Base-by-base conservation (phyloP, 2,888 invertebrate genomes). In the Macrophya annulata region DNA sequence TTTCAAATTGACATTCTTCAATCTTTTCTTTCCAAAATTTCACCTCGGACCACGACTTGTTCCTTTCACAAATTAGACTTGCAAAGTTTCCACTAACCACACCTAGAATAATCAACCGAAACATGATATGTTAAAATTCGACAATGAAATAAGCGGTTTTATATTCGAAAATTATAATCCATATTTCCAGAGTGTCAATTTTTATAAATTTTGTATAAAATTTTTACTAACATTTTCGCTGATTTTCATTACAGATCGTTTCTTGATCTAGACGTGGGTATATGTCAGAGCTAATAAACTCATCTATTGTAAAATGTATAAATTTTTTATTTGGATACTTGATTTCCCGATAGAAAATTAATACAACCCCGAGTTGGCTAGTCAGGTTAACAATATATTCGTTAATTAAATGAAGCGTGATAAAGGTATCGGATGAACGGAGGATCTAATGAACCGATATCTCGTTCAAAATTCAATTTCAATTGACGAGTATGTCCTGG, bases 361-460 rank as follows among this genome's bases (percentile, higher is more conserved):
- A 62, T 25, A 31, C 31, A 25, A 62, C 25, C 25, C 10, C 21
- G 62, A 62, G 62, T 21, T 62, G 9, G 21, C 25, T 0, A 4
- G 62, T 0, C 5, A 4, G 10, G 62, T 9, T n/a, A 55, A 55
- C 55, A 55, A 62, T 62, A 37, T 37, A 71, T 71, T 71, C 17
- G 17, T 40, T 71, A 40, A 71, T 71, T 71, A 17, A 71, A 40
- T 37, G 37, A 71, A 71, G n/a, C 17, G 9, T 71, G 21, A 71
- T n/a, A 40, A 71, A 40, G 37, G 71, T 71, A 40, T 71, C 17
- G 40, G 17, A n/a, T 71, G 37, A 71, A 71, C 71, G 31, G 71
- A 31, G 37, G 15, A n/a, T 31, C 71, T 40, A 71, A 71, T 40
- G 71, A 71, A 31, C 40, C 72, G 45, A 74, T 74, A 21, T 45